phyloP scores from a whole-genome alignment of 2,113 vertebrate species.

The Camelus bactrianus region DNA sequence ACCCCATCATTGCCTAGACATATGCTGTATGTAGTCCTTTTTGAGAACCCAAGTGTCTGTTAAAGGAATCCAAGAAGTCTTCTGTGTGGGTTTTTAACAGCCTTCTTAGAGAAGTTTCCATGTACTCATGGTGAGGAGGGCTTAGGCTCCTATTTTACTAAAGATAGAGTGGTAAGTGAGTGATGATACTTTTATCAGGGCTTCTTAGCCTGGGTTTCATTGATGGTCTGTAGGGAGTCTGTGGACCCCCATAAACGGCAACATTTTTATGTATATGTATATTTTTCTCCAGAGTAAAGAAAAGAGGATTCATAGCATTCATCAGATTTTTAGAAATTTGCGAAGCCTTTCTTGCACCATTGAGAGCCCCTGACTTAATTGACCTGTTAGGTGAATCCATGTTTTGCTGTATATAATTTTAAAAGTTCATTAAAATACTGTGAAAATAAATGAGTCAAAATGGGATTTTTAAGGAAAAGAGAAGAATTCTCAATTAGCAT shows the following conservation, averaged over 20 bases:
- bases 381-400: constrained; percentile 10
- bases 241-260: not conserved
- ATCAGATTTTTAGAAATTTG: constrained; percentile 57
- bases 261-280: not conserved
- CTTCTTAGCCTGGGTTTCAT: constrained; percentile 13
- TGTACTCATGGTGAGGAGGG: not conserved
- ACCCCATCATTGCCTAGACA: constrained; percentile 59
- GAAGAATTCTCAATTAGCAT: not conserved
- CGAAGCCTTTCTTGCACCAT: not conserved
- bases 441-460: constrained; percentile 40
- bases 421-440: constrained; percentile 50
- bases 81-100: constrained; percentile 15
- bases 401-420: constrained; percentile 45
- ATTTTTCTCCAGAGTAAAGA: constrained; percentile 22
- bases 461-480: constrained; percentile 42
- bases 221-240: constrained; percentile 28
- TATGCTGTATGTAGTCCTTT: constrained; percentile 42
- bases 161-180: not conserved
- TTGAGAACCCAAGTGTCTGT: constrained; percentile 57
- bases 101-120: not conserved
- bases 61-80: constrained; percentile 30
- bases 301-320: not conserved
- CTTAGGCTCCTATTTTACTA: constrained; percentile 9
- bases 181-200: not conserved
- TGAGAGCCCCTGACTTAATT: not conserved